phyloP scores from a whole-genome alignment of 2,888 invertebrate species.

The Anorthoa munda region DNA sequence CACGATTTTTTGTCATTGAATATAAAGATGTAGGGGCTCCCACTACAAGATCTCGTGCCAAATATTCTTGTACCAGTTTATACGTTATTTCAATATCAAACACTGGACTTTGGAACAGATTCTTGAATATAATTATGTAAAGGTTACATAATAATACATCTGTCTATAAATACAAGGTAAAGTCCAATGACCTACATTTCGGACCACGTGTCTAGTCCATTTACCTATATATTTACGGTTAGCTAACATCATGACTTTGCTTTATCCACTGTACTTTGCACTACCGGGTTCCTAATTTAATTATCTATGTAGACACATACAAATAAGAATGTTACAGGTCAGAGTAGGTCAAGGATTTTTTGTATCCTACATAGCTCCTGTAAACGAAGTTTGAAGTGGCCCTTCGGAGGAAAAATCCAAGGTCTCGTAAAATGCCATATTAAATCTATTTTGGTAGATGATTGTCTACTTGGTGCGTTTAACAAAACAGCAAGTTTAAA shows the following conservation, averaged over 20 bases:
- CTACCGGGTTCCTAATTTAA: conserved; percentile 15
- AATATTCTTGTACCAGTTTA: conserved; percentile 69
- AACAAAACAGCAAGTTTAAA: not conserved
- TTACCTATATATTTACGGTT: conserved; percentile 22
- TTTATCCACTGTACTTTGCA: conserved; percentile 18
- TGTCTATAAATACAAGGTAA: conserved; percentile 61
- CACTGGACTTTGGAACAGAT: conserved; percentile 68
- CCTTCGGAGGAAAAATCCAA: not conserved
- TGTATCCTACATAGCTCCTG: not conserved
- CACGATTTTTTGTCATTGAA: conserved; percentile 49
- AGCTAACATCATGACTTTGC: conserved; percentile 7
- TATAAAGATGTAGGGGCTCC: conserved; percentile 37
- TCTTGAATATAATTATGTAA: conserved; percentile 50
- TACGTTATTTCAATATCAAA: conserved; percentile 72
- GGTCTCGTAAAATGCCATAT: not conserved
- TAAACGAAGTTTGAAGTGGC: not conserved
- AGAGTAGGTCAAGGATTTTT: conserved; percentile 23
- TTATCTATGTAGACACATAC: not conserved
- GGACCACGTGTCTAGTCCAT: conserved; percentile 42
- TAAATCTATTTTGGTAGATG: not conserved
- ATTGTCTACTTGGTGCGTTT: not conserved
- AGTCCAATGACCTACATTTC: conserved; percentile 69
- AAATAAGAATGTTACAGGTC: conserved; percentile 1
- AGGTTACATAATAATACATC: conserved; percentile 50
- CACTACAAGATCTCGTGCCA: conserved; percentile 70